phyloP scores from a whole-genome alignment of 2,888 invertebrate genomes.

The Drosophila pseudotalamancana region DNA sequence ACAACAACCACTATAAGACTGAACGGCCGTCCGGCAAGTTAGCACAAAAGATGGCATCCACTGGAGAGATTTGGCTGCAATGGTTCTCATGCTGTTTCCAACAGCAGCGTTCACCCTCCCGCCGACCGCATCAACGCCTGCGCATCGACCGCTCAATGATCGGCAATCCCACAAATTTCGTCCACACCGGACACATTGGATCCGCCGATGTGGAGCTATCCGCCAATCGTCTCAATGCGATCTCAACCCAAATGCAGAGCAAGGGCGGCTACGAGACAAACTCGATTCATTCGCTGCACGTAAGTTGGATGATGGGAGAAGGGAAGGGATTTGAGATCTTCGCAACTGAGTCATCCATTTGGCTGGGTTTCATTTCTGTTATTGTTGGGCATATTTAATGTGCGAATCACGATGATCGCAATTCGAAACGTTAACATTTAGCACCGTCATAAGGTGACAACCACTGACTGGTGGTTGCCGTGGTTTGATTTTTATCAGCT shows the following conservation, averaged over 20 bases:
- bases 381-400: conserved; percentile 28
- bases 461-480: conserved; percentile 15
- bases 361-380: not conserved
- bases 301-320: conserved; percentile 49
- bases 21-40: conserved; percentile 47
- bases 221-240: conserved; percentile 91
- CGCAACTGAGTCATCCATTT: conserved; percentile 19
- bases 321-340: not conserved
- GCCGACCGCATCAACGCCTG: conserved; percentile 88
- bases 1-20: conserved; percentile 42
- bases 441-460: conserved; percentile 45
- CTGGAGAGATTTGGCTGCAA: conserved; percentile 94
- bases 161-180: conserved; percentile 97
- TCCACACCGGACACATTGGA: conserved; percentile 95
- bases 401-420: conserved; percentile 55
- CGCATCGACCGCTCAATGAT: conserved; percentile 97
- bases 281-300: conserved; percentile 83
- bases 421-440: conserved; percentile 48
- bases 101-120: conserved; percentile 90
- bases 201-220: conserved; percentile 95
- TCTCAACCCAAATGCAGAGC: conserved; percentile 97
- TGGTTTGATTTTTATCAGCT: conserved; percentile 4
- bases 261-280: conserved; percentile 96
- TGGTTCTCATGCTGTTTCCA: conserved; percentile 96
- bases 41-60: conserved; percentile 87